Base-by-base conservation (phyloP, 1,140 invertebrate species). In the Antheraea pernyi region DNA sequence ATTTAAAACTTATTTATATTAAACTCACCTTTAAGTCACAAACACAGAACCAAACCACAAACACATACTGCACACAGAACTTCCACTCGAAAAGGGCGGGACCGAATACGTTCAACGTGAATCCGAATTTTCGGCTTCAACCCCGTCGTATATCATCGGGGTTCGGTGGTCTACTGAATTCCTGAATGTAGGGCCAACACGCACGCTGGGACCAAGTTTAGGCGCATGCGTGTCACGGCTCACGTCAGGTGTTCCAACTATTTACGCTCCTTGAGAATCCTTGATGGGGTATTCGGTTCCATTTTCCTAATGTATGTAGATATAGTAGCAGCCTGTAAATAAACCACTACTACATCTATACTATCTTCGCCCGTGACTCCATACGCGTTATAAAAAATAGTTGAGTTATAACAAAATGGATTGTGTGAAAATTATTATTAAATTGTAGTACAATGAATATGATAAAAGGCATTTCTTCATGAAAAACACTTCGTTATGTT, bases 251-350 rank as follows among this genome's bases (percentile, higher is more conserved):
- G 66, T 63, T 63, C 9, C 46, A 67, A 71, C 46, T 66, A 67
- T 64, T 71, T 67, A 61, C 59, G 64, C 59, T 67, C 70, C 70
- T 71, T 59, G 18, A 68, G 67, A 71, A 60, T 67, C 65, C 65
- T 67, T 71, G 48, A 16, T 67, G 46, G 46, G 63, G 11, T 37
- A 63, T 63, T 37, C 36, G 30, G 61, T 18, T 37, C 37, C 13
- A 63, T 63, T 30, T 63, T 63, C 61, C 59, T 61, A 11, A 61
- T 19, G 19, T 61, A 19, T 61, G 59, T 8, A 61, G 5, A 19
- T 3, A 19, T 22, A 42, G 7, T 42, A 42, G 39, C 8, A 9
- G 39, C 39, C 7, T 42, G 7, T 42, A 42, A 42, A 42, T 11
- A 42, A 0, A 9, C 39, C 39, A 42, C 39, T 42, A 42, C 39